Conservation (phyloP, 2,797 vertebrate genomes). For the Sebastes matsubarae region DNA sequence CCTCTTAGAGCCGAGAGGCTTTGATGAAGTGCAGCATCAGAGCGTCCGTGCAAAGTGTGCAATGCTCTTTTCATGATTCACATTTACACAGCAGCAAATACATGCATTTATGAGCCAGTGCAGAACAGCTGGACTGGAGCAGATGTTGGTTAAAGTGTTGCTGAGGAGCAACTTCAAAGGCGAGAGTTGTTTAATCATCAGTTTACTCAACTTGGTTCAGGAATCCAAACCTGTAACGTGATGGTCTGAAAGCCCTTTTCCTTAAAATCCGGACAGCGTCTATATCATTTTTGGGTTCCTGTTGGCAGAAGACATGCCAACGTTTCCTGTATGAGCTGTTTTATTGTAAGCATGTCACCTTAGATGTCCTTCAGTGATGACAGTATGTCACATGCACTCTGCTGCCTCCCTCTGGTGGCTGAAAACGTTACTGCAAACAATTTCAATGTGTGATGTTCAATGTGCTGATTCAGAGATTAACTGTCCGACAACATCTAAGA, state of each 20-base stretch:
- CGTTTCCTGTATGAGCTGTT: background rate
- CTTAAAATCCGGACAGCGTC: background rate
- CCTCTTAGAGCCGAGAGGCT: constrained; percentile 10
- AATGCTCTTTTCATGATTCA: constrained; percentile 4
- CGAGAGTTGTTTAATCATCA: background rate
- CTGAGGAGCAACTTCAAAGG: constrained; percentile 12
- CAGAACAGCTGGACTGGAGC: constrained; percentile 23
- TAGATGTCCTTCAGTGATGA: background rate
- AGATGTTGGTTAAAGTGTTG: constrained; percentile 16
- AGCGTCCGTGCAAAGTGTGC: background rate
- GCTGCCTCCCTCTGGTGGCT: constrained; percentile 46
- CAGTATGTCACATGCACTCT: background rate
- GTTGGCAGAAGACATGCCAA: background rate
- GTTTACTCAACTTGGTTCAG: background rate
- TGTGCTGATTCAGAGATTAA: background rate
- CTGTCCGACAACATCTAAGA: background rate
- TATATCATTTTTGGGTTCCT: background rate
- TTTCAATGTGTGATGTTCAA: background rate
- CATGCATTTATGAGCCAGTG: background rate
- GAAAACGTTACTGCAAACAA: constrained; percentile 13
- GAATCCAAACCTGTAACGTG: background rate
- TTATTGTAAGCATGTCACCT: background rate
- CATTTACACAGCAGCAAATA: background rate
- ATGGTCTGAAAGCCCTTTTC: too few relatives aligned
- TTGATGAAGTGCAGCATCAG: constrained; percentile 32